Evolutionary conservation across 2,113 vertebrate species (phyloP), one percentile per base, ranked within the genome.

Genomic region (Zosterops borbonicus): DNA sequence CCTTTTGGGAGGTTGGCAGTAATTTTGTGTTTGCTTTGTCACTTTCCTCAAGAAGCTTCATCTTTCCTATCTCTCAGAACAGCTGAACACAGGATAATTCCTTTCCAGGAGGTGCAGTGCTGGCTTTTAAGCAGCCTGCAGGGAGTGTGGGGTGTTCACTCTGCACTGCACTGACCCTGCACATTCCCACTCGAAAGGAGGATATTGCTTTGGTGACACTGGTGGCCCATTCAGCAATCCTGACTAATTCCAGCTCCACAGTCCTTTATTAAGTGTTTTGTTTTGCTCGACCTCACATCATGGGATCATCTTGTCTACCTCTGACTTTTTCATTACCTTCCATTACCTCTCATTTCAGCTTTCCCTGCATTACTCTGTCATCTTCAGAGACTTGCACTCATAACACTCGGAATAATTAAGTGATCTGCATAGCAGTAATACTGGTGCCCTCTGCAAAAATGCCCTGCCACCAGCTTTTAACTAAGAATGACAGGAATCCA

Each of bases 261-360:
- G 64, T 63, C 81, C 96, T 91, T 92, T 91, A 95, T 97, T 90
- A 96, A 96, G 95, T 92, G 92, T 90, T 97, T 95, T 96, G 91
- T 96, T 96, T 97, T 95, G 86, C 92, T 95, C 94, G 94, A 95
- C 90, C 96, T 97, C 80, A 23, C 91, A 92, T 95, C 92, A 85
- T 31, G 58, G 84, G 79, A 84, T 95, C 94, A 94, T 89, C 93
- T 95, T 93, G 95, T 95, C 93, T 96, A 91, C 70, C 37, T 78
- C 96, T 95, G 96, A 96, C 95, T 97, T 95, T 97, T 96, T 96
- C 94, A 97, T 96, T 97, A 97, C 91, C 79, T 96, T 97, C 96
- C 96, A 98, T 97, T 97, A 96, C 69, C 55, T 94, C 88, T 95
- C 47, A 83, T 92, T 95, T 88, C 75, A 70, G 89, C 62, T 87